phyloP scores from a whole-genome alignment of 2,797 vertebrate genomes.

The Chaetophractus vellerosus region DNA sequence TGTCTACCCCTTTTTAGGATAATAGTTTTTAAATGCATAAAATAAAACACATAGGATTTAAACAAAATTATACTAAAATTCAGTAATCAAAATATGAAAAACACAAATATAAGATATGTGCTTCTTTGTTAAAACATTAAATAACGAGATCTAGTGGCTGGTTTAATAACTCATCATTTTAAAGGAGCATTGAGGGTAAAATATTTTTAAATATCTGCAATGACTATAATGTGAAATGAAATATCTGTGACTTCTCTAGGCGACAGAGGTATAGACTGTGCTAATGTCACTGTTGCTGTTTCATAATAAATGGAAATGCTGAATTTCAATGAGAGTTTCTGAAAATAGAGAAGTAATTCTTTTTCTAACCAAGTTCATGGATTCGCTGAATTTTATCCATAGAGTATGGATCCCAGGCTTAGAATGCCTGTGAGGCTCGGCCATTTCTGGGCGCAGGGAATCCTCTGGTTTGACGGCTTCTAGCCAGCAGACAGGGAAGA shows the following conservation, averaged over 20 bases:
- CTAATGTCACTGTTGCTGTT: neutral
- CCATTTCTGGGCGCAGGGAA: neutral
- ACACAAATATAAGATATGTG: neutral
- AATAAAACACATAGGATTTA: constrained; percentile 1
- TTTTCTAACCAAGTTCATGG: neutral
- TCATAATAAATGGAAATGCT: neutral
- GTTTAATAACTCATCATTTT: constrained; percentile 38
- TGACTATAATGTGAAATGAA: neutral
- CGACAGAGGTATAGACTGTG: neutral
- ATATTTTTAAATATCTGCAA: neutral
- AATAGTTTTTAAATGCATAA: neutral
- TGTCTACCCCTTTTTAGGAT: neutral
- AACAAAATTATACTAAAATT: constrained; percentile 42
- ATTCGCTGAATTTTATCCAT: constrained; percentile 2
- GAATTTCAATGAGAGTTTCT: constrained; percentile 23
- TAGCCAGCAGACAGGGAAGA: neutral
- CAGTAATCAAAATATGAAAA: constrained; percentile 25
- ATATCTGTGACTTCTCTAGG: neutral
- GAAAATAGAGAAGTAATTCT: neutral
- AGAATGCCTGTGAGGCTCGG: neutral
- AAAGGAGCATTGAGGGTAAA: neutral
- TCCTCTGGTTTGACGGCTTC: neutral
- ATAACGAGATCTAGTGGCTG: constrained; percentile 10
- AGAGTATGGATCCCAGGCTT: neutral
- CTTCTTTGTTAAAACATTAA: constrained; percentile 59